Base-by-base conservation (phyloP, 2,797 vertebrate species). In the Enteromius viviparus region DNA sequence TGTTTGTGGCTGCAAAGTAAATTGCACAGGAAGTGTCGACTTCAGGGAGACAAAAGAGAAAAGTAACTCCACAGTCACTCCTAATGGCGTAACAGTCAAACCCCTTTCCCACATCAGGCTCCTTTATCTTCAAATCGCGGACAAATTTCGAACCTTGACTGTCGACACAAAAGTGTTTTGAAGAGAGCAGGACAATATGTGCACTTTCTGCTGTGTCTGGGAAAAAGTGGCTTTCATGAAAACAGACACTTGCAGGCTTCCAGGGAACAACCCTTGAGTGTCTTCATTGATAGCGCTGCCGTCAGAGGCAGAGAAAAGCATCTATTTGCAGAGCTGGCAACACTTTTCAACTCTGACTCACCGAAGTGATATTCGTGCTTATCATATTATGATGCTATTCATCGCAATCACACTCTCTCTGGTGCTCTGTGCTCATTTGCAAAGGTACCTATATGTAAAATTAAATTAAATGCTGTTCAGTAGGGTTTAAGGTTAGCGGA, bases 161-260 rank as follows among this genome's bases (percentile, higher is more conserved):
- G 47, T 15, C 34, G 49, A 76, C 64, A 76, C 81, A 83, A 83
- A 83, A 69, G 62, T n/a, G 72, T 83, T 76, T 58, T 83, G 81
- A 76, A 60, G 49, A 26, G 34, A 8, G 37, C 64, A 0, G 37
- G 26, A 83, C 72, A 76, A 83, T 68, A 45, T 51, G 15, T 69
- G 62, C 53, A 45, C 64, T 83, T 76, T 83, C 64, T 83, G 62
- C 74, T 58, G 26, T 76, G 81, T 76, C 74, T 83, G 81, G 74
- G 34, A 47, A 76, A 82, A 74, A 69, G 81, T 58, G 74, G 37
- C 72, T 83, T 75, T 76, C 51, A 45, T 76, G 64, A 68, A 82
- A 82, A 78, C 17, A 74, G 84, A 82, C 68, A 72, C 72, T 65
- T 66, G 8, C 80, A 74, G 34, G 60, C 68, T 82, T 82, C 51